Conservation (phyloP, 2,797 vertebrate genomes). For the Acipenser transmontanus region DNA sequence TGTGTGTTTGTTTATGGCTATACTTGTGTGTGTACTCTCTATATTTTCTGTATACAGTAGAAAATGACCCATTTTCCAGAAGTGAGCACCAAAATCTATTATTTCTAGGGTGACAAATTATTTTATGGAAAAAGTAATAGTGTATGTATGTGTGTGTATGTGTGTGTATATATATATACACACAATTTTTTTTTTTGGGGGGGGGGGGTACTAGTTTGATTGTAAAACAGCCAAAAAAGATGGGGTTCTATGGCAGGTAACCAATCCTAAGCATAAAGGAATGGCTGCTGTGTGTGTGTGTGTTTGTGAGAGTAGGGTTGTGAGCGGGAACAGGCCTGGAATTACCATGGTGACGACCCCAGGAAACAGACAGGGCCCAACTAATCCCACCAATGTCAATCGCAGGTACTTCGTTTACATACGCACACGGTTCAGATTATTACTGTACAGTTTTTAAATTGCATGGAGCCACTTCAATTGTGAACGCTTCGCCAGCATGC, state of each 20-base stretch:
- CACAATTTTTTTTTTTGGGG: background rate
- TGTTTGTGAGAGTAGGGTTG: slow-evolving; percentile 21
- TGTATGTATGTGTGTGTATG: slow-evolving; percentile 21
- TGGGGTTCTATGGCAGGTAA: background rate
- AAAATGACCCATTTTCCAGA: no score
- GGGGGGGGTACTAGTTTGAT: background rate
- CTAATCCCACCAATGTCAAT: slow-evolving; percentile 80
- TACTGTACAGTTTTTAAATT: slow-evolving; percentile 68
- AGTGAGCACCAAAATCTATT: no score
- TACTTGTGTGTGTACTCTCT: slow-evolving; percentile 28
- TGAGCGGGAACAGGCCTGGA: slow-evolving; percentile 29
- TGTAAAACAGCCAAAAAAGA: background rate
- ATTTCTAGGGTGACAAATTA: no score
- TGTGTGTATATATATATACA: background rate
- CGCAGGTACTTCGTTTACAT: slow-evolving; percentile 62
- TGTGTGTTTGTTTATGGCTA: slow-evolving; percentile 27
- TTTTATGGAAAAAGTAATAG: background rate
- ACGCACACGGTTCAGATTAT: slow-evolving; percentile 63
- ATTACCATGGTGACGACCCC: slow-evolving; percentile 61
- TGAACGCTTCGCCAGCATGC: slow-evolving; percentile 68
- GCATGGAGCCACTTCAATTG: slow-evolving; percentile 69
- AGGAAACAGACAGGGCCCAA: slow-evolving; percentile 66
- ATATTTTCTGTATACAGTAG: no score
- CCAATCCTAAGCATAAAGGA: no score
- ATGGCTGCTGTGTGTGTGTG: no score